Base-by-base conservation (phyloP, 1,140 invertebrate species). In the Notospermus geniculatus region DNA sequence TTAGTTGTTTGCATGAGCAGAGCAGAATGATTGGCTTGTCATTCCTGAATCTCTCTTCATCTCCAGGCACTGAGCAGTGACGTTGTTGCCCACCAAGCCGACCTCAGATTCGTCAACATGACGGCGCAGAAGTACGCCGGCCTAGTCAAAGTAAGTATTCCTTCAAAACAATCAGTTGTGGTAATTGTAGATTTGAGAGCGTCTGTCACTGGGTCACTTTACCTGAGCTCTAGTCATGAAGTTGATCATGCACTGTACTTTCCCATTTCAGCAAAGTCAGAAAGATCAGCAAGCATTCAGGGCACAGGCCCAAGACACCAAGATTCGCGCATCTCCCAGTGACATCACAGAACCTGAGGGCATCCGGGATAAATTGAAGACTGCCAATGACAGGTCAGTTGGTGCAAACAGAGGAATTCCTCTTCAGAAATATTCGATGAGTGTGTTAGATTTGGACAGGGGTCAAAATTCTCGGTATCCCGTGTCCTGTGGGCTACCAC, bases 61-160 rank as follows among this genome's bases (percentile, higher is more conserved):
- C 65, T 72, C 27, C 63, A 79, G 75, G 90, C 92, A 64, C 93
- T 97, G 79, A 88, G 93, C n/a, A 90, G 88, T 59, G 93, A 97
- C 80, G 91, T 97, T 0, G 93, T 96, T 69, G 89, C 92, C 1
- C 93, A 96, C 74, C 92, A 96, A 80, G 94, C 92, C 1, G 94
- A 97, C 82, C 81, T 96, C 1, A 84, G 93, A 27, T 97, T 95
- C 76, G 93, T 96, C 60, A 93, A 92, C 1, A 95, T 97, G 89
- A 88, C 91, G 0, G 92, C 91, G 0, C 92, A 96, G 81, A 95
- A 95, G 79, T 97, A 95, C 79, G 87, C 94, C 39, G 92, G 95
- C 71, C 92, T 96, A 78, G 91, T 91, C 72, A 94, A 93, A 81
- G 87, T 88, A 76, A 63, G 63, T 66, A 60, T 52, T n/a, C 5